Evolutionary conservation across 2,797 vertebrate genomes (phyloP).

Genomic region (Alcedo quadribrachys): DNA sequence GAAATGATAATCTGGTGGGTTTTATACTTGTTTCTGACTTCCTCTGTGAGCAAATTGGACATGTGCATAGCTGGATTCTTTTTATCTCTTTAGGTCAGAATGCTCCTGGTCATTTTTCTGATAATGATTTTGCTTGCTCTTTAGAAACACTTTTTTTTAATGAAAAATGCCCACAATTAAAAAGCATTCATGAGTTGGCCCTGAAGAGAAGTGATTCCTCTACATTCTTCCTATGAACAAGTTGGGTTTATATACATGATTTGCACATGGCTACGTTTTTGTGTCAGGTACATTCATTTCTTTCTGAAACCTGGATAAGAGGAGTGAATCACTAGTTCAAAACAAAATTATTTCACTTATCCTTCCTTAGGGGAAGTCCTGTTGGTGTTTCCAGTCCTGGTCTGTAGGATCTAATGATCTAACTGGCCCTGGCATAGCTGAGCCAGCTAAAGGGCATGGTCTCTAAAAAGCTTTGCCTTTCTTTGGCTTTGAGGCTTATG

Average conservation of each 20-base stretch:
- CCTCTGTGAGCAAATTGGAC: neutral
- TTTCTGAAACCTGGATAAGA: neutral
- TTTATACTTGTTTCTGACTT: neutral
- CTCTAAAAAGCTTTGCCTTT: neutral
- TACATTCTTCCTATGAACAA: neutral
- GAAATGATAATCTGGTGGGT: neutral
- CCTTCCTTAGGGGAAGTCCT: neutral
- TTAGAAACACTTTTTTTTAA: neutral
- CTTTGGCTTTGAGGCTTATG: neutral
- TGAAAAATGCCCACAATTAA: neutral
- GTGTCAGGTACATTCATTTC: neutral
- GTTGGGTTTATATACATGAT: neutral
- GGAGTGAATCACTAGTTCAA: neutral
- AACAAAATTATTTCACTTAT: neutral
- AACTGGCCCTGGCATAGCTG: neutral
- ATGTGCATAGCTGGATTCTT: neutral
- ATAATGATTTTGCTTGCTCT: neutral
- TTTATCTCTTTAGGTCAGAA: neutral
- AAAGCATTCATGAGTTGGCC: neutral
- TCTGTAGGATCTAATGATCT: neutral
- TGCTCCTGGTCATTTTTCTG: neutral
- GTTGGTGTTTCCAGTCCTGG: neutral
- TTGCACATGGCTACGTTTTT: neutral
- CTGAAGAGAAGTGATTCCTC: neutral
- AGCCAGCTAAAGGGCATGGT: neutral